Evolutionary conservation across 2,888 invertebrate genomes (phyloP), one percentile per base, ranked within the genome.

Genomic region (Mimas tiliae): DNA sequence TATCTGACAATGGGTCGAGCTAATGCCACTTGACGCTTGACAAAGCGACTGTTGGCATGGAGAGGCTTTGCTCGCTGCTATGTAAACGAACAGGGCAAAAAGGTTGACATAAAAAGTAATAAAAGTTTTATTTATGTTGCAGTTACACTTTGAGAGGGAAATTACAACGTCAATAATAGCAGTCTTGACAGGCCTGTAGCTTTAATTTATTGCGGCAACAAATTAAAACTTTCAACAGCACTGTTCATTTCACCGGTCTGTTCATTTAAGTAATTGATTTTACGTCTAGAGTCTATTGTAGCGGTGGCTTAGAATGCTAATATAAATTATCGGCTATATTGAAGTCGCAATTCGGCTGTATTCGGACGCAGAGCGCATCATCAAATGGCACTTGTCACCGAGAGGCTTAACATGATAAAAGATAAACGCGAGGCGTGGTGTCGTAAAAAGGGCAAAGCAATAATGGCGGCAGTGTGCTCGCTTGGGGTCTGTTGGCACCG

Each of bases 1-100:
- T 87, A 90, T 90, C 87, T 84, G 87, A 86, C 90, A 87, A 85
- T 84, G 81, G 87, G 87, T 83, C 87, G 88, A 85, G 89, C 87
- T 90, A 90, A 90, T 91, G 90, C 90, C 88, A 87, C 84, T 86
- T 86, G 85, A 81, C 89, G 87, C 80, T 90, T 92, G 91, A 91
- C 90, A 93, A 92, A 92, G 91, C 90, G 90, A 87, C 88, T 88
- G 89, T 88, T 88, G 90, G 89, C 90, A 89, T 90, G 88, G 88
- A 89, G 90, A 90, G 87, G 88, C 89, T 90, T 89, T 88, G 84
- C 88, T 86, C 87, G 81, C 81, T 80, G 86, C 85, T 87, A 86
- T 86, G 85, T 88, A 89, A 90, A 92, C 89, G 89, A 87, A 85
- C 81, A 83, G 84, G 82, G 80, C 82, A 83, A 86, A 87, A 89